phyloP scores from a whole-genome alignment of 2,113 vertebrate species.

The Aptenodytes forsteri region DNA sequence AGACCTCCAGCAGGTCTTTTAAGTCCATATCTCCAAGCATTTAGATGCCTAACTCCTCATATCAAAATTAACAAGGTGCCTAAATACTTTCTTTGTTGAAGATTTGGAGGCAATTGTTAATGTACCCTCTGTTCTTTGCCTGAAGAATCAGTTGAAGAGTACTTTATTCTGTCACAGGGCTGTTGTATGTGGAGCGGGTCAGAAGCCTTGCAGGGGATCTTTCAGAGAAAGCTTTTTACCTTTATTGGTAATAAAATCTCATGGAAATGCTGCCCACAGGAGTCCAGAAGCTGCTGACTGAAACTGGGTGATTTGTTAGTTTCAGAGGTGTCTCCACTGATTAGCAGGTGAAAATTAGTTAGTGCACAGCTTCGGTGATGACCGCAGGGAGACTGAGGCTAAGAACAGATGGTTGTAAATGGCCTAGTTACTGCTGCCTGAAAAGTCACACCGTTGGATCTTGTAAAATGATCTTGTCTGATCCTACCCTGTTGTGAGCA shows the following conservation, averaged over 20 bases:
- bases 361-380: not conserved
- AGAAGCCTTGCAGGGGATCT: not conserved
- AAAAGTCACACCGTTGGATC: not conserved
- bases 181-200: fast-evolving
- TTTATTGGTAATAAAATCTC: not conserved
- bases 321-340: not conserved
- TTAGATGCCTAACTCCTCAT: not conserved
- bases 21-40: not conserved
- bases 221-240: not conserved
- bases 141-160: not conserved
- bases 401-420: constrained; percentile 43
- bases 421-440: constrained; percentile 55
- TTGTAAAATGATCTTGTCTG: not conserved
- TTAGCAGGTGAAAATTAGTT: constrained; percentile 39
- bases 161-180: not conserved
- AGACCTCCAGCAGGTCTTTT: not conserved
- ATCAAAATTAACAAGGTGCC: not conserved
- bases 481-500: not conserved
- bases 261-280: not conserved
- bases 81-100: not conserved
- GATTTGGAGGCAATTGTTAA: not conserved
- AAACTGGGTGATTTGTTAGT: not conserved
- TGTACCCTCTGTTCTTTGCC: not conserved
- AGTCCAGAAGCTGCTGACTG: not conserved
- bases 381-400: not conserved